Evolutionary conservation across 1,140 invertebrate genomes (phyloP), one percentile per base, ranked within the genome.

Genomic region (Zaprionus vittiger): DNA sequence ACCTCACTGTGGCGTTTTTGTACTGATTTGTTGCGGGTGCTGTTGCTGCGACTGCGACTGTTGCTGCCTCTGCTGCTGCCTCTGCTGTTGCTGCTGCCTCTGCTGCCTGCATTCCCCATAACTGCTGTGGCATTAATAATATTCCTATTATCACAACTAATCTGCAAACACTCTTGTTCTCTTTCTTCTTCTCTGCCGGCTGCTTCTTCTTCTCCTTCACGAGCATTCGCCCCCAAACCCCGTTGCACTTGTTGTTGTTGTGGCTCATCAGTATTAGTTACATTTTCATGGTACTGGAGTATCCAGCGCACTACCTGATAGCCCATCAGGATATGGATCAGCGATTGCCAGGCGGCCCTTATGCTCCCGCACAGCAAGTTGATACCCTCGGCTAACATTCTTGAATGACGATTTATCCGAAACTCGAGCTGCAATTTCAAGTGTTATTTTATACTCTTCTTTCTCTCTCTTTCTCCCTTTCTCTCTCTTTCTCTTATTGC

Each of bases 231-330:
- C 76, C 82, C 72, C 49, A 47, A 57, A 26, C 41, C 41, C 7
- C 41, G n/a, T 55, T 79, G 77, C 71, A 54, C 60, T 67, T 59
- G 57, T 54, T 60, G 60, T 60, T 65, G 52, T 20, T 59, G 52
- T 31, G 5, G 59, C 49, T 62, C 65, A 6, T 12, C 47, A 5
- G 26, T 1, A 37, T 5, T 68, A 54, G 75, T 81, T 70, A 83
- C 37, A 64, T 79, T 57, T 24, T 57, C 49, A 67, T 82, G 77
- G 17, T 73, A 71, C 24, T 82, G 77, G 69, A 78, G 49, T 15
- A 91, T 73, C 91, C 91, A 92, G 47, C 85, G 91, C 64, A 91
- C 65, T 62, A 90, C 55, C 72, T 91, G 86, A 79, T 81, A 84
- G 20, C 86, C 63, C 73, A 91, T 76, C 37, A 91, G 66, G 44